phyloP scores from a whole-genome alignment of 2,888 invertebrate species.

The Timema podura region DNA sequence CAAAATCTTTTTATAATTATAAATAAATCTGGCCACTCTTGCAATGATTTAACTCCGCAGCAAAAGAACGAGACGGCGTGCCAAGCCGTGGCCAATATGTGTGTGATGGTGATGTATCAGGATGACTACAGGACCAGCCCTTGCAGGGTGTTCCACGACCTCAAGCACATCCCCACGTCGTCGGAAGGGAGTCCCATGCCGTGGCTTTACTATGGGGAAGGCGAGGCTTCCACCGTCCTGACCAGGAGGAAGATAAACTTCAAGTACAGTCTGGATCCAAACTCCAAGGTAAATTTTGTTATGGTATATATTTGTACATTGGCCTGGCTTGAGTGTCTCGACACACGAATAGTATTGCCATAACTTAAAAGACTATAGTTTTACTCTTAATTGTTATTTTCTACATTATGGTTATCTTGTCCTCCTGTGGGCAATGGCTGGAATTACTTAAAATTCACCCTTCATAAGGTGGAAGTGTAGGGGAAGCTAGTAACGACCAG shows the following conservation, averaged over 20 bases:
- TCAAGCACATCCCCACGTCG: conserved; percentile 36
- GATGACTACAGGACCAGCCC: conserved; percentile 48
- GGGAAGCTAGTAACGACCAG: too few species aligned
- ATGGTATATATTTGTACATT: background rate
- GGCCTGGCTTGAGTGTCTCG: too few species aligned
- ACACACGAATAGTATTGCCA: too few species aligned
- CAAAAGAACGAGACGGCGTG: conserved; percentile 54
- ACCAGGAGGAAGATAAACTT: conserved; percentile 46
- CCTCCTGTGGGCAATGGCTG: too few species aligned
- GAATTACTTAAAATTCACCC: too few species aligned
- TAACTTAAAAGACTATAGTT: too few species aligned
- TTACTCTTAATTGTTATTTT: too few species aligned
- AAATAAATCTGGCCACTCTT: conserved; percentile 20
- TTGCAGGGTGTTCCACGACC: conserved; percentile 42
- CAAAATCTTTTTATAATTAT: conserved; percentile 2
- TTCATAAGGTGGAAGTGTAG: too few species aligned
- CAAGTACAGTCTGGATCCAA: conserved; percentile 45
- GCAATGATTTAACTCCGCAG: conserved; percentile 32
- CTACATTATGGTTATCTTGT: too few species aligned
- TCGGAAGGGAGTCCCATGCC: conserved; percentile 37
- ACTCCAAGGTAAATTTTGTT: conserved; percentile 41
- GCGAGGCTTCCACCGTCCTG: conserved; percentile 47
- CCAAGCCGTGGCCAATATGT: conserved; percentile 64
- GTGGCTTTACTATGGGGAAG: conserved; percentile 49
- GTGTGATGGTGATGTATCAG: conserved; percentile 54